Conservation (phyloP, 64 coral and sea anemone species). For the Montipora foliosa region DNA sequence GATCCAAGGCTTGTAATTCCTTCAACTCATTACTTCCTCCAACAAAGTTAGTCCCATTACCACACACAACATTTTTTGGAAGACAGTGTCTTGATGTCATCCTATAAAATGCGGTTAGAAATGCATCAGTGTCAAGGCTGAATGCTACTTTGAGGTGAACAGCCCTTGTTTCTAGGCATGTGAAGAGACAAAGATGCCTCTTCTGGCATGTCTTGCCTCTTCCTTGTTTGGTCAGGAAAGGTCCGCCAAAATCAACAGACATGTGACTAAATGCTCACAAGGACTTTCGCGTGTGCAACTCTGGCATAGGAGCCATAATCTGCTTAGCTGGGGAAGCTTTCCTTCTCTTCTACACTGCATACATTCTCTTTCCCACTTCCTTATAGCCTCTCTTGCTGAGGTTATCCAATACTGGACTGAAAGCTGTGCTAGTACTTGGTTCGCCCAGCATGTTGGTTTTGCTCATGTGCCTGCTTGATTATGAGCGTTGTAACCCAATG, state of each 20-base stretch:
- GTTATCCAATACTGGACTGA: not conserved
- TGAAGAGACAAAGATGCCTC: conserved; percentile 39
- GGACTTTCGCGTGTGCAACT: conserved; percentile 1
- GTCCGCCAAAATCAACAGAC: conserved; percentile 51
- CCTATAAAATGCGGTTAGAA: conserved; percentile 48
- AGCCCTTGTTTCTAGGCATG: conserved; percentile 16
- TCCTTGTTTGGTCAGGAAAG: conserved; percentile 27
- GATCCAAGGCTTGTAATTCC: conserved; percentile 17
- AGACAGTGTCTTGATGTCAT: conserved; percentile 17
- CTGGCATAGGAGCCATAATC: conserved; percentile 69
- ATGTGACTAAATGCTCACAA: conserved; percentile 53
- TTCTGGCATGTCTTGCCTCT: conserved; percentile 15
- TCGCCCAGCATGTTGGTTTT: conserved; percentile 55
- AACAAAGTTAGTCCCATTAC: conserved; percentile 25
- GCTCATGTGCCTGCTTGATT: conserved; percentile 47
- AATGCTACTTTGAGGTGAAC: conserved; percentile 40
- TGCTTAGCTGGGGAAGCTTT: conserved; percentile 58
- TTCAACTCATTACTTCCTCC: conserved; percentile 37
- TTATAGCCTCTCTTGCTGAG: conserved; percentile 34
- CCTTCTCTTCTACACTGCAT: conserved; percentile 51
- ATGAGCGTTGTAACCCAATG: conserved; percentile 65
- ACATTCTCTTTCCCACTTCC: conserved; percentile 72
- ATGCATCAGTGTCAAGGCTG: conserved; percentile 34
- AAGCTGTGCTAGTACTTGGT: conserved; percentile 56
- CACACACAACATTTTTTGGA: conserved; percentile 35